These are phyloP conservation scores for Macrotrachela quadricornifera DNA, from an alignment of 1,140 invertebrate genomes.

Conservation along the genomic window DNA sequence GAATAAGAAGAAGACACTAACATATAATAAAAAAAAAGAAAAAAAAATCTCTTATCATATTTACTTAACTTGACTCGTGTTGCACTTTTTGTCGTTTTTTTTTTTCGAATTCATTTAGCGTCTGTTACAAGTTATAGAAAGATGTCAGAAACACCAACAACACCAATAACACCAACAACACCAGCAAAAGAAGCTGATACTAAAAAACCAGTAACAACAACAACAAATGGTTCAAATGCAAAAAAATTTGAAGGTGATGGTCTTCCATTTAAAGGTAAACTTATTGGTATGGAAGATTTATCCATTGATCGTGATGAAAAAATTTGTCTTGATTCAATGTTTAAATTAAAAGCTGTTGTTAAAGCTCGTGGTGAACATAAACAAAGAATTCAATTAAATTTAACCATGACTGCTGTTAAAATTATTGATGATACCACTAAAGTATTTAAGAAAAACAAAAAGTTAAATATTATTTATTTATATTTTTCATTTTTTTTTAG, in stretches of 20 bases:
- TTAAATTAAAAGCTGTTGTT: conserved; percentile 42
- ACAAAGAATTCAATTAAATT: conserved; percentile 74
- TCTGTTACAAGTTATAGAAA: too few relatives aligned
- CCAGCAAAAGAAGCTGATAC: too few relatives aligned
- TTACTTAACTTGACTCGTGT: too few relatives aligned
- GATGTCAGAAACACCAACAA: too few relatives aligned
- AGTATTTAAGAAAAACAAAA: conserved; percentile 38
- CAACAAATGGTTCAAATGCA: conserved; percentile 42
- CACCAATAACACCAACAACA: neutral
- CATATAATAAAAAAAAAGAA: too few relatives aligned
- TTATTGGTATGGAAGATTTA: conserved; percentile 82
- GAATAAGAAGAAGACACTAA: too few relatives aligned
- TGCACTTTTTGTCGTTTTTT: too few relatives aligned
- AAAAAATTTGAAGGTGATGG: conserved; percentile 75
- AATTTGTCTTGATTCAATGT: conserved; percentile 81
- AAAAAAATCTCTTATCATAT: too few relatives aligned
- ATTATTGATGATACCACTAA: conserved; percentile 77
- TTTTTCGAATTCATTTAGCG: too few relatives aligned
- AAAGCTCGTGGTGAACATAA: conserved; percentile 85
- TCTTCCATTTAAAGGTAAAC: conserved; percentile 75
- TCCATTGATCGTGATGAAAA: conserved; percentile 72
- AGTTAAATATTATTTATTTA: neutral
- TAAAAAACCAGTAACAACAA: too few relatives aligned
- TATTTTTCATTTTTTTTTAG: conserved; percentile 35
- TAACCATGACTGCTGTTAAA: conserved; percentile 78